Evolutionary conservation across 2,113 vertebrate genomes (phyloP).

Genomic region (Microcebus ravelobensis): DNA sequence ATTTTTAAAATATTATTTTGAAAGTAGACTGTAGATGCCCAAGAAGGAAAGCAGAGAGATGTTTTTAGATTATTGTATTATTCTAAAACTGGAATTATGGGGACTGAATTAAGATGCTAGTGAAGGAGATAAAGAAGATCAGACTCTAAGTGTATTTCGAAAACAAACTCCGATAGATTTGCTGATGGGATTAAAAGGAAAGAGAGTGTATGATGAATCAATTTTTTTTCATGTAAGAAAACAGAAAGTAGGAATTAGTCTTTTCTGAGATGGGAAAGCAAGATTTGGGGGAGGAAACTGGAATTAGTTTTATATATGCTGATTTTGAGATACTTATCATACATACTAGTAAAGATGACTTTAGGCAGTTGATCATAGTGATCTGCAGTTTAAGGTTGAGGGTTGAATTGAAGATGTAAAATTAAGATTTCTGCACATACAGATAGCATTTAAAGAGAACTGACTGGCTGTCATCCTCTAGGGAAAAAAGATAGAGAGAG

Average conservation of each 20-base stretch:
- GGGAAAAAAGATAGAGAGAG: neutral
- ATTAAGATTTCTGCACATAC: neutral
- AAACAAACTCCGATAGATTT: neutral
- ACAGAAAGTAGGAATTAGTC: neutral
- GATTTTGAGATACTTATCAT: neutral
- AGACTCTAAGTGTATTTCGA: neutral
- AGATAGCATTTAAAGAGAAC: neutral
- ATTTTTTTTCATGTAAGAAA: neutral
- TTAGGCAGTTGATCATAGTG: neutral
- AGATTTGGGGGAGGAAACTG: neutral
- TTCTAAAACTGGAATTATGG: neutral
- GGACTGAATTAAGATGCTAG: neutral
- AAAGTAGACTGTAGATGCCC: neutral
- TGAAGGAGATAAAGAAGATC: neutral
- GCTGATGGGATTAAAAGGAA: neutral
- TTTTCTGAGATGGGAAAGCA: neutral
- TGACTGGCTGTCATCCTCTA: neutral
- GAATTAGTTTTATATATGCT: neutral
- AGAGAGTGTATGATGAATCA: neutral
- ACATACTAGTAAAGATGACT: neutral
- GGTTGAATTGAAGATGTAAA: neutral
- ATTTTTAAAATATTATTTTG: neutral
- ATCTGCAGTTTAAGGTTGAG: neutral
- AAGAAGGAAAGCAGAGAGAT: neutral
- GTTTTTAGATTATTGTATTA: neutral